Evolutionary conservation across 2,797 vertebrate genomes (phyloP), one percentile per base, ranked within the genome.

Genomic region (Lepilemur ruficaudatus): DNA sequence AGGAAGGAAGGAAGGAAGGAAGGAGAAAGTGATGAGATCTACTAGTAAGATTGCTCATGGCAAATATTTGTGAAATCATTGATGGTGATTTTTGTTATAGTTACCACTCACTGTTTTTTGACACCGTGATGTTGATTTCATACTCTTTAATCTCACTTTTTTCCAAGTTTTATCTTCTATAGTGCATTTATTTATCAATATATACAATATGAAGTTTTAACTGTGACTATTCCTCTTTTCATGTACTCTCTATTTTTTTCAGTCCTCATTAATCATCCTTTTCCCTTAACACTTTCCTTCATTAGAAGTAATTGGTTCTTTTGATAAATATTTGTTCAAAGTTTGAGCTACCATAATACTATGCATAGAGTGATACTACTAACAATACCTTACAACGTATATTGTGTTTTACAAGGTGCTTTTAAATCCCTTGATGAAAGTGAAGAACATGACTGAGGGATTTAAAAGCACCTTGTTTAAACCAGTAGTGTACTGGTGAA

Each of bases 291-390:
- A 52, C 30, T 22, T 86, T 46, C 30, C n/a, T 90, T 55, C 18
- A 7, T 83, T 84, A 70, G 32, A 69, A 75, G 10, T 75, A 78
- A 85, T 85, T 10, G 20, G 22, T 84, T 1, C 12, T 25, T 70
- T 95, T 92, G 35, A 38, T 55, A 95, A 76, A 18, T 84, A 70
- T 93, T 89, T 94, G 30, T 84, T 90, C 76, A 81, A 65, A 15
- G 5, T 93, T 94, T 81, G 25, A 57, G 18, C 10, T 87, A 43
- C 87, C 61, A 85, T 85, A 95, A 59, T 10, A 65, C 4, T 32
- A 72, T 41, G 30, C 50, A 69, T 55, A 70, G 52, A 84, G 22
- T 72, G 23, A 76, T 35, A 61, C 46, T 88, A 90, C 38, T 88
- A 65, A 35, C 20, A 65, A 41, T 70, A 86, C 0, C 35, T 93